Base-by-base conservation (phyloP, 37 sponge, comb jelly and placozoan species). In the Chondrosia reniformis region DNA sequence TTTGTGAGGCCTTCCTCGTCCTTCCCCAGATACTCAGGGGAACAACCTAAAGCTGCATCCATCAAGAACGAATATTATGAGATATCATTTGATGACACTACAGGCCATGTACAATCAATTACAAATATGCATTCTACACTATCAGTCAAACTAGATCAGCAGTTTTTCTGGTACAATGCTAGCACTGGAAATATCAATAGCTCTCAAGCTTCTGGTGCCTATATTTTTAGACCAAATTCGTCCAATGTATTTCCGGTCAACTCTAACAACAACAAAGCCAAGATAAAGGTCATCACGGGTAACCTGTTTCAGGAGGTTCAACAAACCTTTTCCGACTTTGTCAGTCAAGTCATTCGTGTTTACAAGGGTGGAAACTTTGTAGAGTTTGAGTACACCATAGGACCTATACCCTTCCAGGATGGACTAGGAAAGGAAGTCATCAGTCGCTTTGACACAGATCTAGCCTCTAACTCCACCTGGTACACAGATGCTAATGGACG, bases 401-500 rank as follows among this genome's bases (percentile, higher is more conserved):
- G 93, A 34, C 89, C 93, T 5, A 88, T 92, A 9, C 88, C 85
- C 1, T 69, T 61, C 46, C 67, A 79, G 7, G 92, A 88, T 52
- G 82, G 87, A 45, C 59, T 85, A 37, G 98, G 98, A 0, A 95
- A 92, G 62, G 98, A 97, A 77, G 76, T 97, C 10, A 94, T 97
- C 45, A 89, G 84, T 22, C 46, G 92, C 0, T 97, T 83, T 80
- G 49, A 83, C 27, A 87, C 92, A 28, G 44, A 58, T 46, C 67
- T 91, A 19, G 33, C 44, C 13, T 80, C 94, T 2, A 74, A 91
- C 17, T 31, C 36, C 36, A 77, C 46, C 24, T 97, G 80, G 81
- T 97, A 91, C 76, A 97, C 97, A 45, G 97, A 97, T 57, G 84
- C 92, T 43, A 97, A 97, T 73, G 98, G 98, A 0, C 41, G 98